Base-by-base conservation (phyloP, 2,888 invertebrate species). In the Augiades crinisus region DNA sequence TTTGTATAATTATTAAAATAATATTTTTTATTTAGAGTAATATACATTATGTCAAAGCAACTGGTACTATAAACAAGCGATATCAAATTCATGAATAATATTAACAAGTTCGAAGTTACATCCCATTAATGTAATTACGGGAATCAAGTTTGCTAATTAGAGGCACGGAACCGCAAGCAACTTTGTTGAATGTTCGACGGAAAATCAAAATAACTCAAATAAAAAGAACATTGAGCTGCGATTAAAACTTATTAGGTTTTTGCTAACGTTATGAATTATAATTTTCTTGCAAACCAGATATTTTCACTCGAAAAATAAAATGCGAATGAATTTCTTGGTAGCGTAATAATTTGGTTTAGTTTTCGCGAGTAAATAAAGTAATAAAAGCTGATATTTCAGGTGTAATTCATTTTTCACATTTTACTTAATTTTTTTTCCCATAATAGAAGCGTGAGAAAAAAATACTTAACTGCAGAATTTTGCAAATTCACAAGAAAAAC, bases 101-200 rank as follows among this genome's bases (percentile, higher is more conserved):
- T 5, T 33, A 21, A 13, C 7, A 14, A 19, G 17, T 43, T 27
- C 17, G 1, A 37, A 36, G 38, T 30, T 38, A 47, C 17, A 38
- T 14, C 30, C 14, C 6, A 21, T 31, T 21, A 22, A 13, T 8
- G 19, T 37, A 47, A 47, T 47, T 47, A 38, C 30, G 21, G 24
- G 36, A 45, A 40, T 34, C 41, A 49, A 54, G 65, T 74, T 74
- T 68, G 61, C 66, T 70, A 70, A 75, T 75, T 71, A 73, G 58
- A 55, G 53, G 60, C 51, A 61, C 60, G 55, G 60, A 63, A 61
- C 66, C 62, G 57, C 64, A 64, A 69, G 61, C 66, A 65, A 60
- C 61, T 61, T 64, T 59, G 61, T n/a, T 59, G 61, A 72, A 75
- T 70, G 63, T 68, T 70, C 64, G 62, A 68, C 62, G 55, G 63